These are phyloP conservation scores for Phyllotis vaccarum DNA, from an alignment of 2,797 vertebrate genomes.

Conservation along the genomic window DNA sequence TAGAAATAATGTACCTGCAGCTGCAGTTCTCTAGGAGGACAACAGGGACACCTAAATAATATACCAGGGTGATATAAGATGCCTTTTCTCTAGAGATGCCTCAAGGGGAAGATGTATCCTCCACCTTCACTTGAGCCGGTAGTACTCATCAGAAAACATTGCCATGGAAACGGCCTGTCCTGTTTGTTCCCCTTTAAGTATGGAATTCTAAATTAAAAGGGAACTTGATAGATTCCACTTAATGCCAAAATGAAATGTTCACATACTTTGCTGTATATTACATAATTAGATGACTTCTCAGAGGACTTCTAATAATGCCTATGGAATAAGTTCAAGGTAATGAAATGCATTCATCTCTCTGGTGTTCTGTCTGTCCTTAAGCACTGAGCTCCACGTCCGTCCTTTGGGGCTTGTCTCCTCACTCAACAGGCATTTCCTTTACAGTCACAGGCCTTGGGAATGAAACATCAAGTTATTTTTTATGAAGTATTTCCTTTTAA, in stretches of 20 bases:
- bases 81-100: slow-evolving; percentile 38
- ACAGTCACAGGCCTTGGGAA: slow-evolving; percentile 63
- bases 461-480: slow-evolving; percentile 71
- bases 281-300: slow-evolving; percentile 79
- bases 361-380: slow-evolving; percentile 63
- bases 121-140: slow-evolving; percentile 42
- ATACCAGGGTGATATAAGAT: slow-evolving; percentile 46
- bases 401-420: slow-evolving; percentile 47
- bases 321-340: slow-evolving; percentile 75
- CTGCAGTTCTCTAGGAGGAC: slow-evolving; percentile 75
- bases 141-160: slow-evolving; percentile 52
- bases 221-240: slow-evolving; percentile 63
- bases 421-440: slow-evolving; percentile 67
- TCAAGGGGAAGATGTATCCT: neutral
- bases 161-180: slow-evolving; percentile 50
- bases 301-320: slow-evolving; percentile 78
- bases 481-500: slow-evolving; percentile 62
- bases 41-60: slow-evolving; percentile 70
- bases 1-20: slow-evolving; percentile 82
- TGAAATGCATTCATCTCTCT: slow-evolving; percentile 75
- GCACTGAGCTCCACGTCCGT: neutral
- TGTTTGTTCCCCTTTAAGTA: slow-evolving; percentile 60
- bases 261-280: slow-evolving; percentile 68
- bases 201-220: slow-evolving; percentile 68
- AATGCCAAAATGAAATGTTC: slow-evolving; percentile 70